Evolutionary conservation across 2,888 invertebrate genomes (phyloP), one percentile per base, ranked within the genome.

Genomic region (Lasioglossum morio): DNA sequence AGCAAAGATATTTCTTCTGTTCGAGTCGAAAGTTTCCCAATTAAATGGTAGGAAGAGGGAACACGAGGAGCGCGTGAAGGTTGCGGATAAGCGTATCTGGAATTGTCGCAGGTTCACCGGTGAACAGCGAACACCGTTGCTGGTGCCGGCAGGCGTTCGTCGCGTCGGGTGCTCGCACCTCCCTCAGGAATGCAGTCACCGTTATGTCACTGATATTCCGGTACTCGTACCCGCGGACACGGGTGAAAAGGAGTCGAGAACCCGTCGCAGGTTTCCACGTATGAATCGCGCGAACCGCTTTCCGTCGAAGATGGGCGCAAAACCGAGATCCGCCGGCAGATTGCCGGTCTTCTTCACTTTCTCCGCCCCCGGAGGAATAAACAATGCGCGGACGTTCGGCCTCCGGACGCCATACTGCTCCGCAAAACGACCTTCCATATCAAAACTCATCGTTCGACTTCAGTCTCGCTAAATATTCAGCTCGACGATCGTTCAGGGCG

Each of bases 131-230:
- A 53, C 53, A 53, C 53, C 72, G 48, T 30, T 30, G 30, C 48
- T 23, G 30, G 30, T 48, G 48, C 48, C 19, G 30, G 48, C 72
- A 34, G 48, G 30, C 69, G 69, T 34, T 23, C 46, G 69, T 34
- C 34, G 66, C 46, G 69, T 34, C n/a, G 66, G 34, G 8, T 46
- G 53, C 77, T 84, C 75, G 87, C 87, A 73, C 79, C 83, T 85
- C 80, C 70, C 34, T n/a, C 30, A 81, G 89, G 92, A 93, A 93
- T 93, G 92, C 89, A 90, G 88, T 84, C 89, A 93, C 93, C 92
- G 93, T 93, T 93, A 92, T 91, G 90, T 92, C 92, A 93, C 91
- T 91, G 90, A 92, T 88, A 88, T 82, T 89, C 87, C 86, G 75
- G 88, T 87, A 84, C 78, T 7, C 23, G 66, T 72, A 48, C 23